Conservation (phyloP, 2,797 vertebrate species). For the Pseudochirops cupreus region DNA sequence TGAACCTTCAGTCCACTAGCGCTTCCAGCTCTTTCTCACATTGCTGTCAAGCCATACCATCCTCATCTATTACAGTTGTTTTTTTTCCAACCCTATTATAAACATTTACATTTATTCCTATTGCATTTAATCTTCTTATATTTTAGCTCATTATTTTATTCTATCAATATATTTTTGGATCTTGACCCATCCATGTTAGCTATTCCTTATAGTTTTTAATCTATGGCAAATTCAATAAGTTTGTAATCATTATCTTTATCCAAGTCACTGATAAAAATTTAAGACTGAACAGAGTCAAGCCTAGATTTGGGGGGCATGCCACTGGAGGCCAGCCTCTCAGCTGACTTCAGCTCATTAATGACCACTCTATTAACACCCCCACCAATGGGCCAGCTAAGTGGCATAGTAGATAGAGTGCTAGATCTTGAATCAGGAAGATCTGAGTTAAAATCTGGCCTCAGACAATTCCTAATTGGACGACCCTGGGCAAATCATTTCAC, state of each 20-base stretch:
- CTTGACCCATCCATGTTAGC: not conserved
- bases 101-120: not conserved
- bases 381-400: not conserved
- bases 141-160: not conserved
- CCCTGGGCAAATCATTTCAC: not conserved
- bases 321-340: not conserved
- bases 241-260: not conserved
- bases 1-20: not conserved
- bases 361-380: not conserved
- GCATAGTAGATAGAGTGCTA: not conserved
- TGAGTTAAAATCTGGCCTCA: not conserved
- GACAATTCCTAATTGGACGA: not conserved
- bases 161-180: not conserved
- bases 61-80: not conserved
- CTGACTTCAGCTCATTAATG: not conserved
- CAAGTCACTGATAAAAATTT: not conserved
- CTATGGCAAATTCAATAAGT: not conserved
- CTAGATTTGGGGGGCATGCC: not conserved
- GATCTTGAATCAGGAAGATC: not conserved
- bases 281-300: too few relatives aligned
- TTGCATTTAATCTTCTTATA: not conserved
- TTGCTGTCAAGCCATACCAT: not conserved
- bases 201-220: not conserved
- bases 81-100: not conserved
- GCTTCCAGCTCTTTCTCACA: not conserved